phyloP scores from a whole-genome alignment of 2,113 vertebrate species.

The Hystrix cristata region DNA sequence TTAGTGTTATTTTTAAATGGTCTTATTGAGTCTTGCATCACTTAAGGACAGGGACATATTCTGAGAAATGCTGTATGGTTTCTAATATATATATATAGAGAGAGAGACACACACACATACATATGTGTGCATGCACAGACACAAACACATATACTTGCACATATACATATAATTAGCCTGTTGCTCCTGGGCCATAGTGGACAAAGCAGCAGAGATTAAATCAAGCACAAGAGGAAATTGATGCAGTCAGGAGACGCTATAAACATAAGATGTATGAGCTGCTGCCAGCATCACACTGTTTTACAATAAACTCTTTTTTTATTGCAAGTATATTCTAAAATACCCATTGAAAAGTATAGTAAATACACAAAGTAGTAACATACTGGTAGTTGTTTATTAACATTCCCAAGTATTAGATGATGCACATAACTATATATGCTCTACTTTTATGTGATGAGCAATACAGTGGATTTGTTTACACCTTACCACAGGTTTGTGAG shows the following conservation, averaged over 20 bases:
- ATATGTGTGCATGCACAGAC: too few species aligned
- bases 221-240: background rate
- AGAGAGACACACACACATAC: too few species aligned
- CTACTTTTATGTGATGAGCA: background rate
- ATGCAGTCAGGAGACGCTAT: background rate
- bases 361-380: too few species aligned
- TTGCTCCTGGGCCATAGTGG: background rate
- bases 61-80: background rate
- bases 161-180: too few species aligned
- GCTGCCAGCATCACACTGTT: background rate
- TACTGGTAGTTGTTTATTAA: background rate
- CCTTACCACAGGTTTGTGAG: background rate
- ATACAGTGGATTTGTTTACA: background rate
- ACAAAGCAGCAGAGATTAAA: background rate
- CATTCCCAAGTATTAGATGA: fast-evolving
- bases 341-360: background rate
- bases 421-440: background rate
- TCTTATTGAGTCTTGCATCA: background rate
- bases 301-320: background rate
- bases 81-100: background rate
- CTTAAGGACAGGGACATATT: background rate
- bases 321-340: background rate
- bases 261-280: background rate
- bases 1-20: background rate
- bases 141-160: background rate